Conservation (phyloP, 2,888 invertebrate genomes). For the Lingula anatina region DNA sequence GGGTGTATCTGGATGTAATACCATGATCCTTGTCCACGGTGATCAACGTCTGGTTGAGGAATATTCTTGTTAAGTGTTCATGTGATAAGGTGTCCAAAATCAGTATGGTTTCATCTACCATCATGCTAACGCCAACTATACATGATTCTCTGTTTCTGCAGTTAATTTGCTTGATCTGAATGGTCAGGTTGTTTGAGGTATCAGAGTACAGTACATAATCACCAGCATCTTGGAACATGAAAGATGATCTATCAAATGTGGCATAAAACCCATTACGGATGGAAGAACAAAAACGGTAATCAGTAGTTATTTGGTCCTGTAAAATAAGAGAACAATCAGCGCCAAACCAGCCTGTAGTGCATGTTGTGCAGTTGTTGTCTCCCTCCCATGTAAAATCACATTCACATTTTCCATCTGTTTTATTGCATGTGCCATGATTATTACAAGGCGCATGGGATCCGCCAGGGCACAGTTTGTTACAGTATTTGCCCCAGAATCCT, state of each 20-base stretch:
- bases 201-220: constrained; percentile 11
- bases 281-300: constrained; percentile 11
- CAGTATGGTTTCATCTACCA: no score
- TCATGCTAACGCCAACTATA: no score
- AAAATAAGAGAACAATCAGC: not conserved
- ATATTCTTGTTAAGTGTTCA: no score
- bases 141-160: no score
- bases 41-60: no score
- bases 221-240: constrained; percentile 14
- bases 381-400: not conserved
- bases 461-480: constrained; percentile 7
- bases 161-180: no score
- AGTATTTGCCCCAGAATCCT: constrained; percentile 17
- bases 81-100: no score
- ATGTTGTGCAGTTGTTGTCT: not conserved
- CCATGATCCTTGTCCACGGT: no score
- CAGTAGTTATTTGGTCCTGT: no score
- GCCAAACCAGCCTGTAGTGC: not conserved
- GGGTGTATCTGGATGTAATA: no score
- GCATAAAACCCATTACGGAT: constrained; percentile 18
- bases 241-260: constrained; percentile 22
- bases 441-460: not conserved
- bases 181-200: no score
- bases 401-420: not conserved
- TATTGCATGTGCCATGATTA: not conserved